Conservation (phyloP, 2,797 vertebrate species). For the Liparis tanakae region DNA sequence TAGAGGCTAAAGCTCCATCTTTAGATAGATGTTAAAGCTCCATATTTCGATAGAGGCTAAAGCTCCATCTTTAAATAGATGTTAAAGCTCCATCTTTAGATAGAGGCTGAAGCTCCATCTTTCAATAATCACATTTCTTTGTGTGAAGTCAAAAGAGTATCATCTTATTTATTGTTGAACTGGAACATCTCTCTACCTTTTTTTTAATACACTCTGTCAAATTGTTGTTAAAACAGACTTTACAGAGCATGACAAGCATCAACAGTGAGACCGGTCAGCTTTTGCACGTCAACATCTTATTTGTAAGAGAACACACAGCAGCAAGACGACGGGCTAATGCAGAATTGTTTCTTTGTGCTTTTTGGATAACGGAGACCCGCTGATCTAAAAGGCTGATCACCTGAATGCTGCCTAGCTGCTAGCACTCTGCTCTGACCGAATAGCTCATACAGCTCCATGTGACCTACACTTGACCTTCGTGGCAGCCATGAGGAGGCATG, state of each 20-base stretch:
- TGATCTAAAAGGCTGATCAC: too few species aligned
- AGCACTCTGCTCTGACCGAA: conserved; percentile 30
- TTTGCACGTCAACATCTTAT: not conserved
- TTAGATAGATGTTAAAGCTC: too few species aligned
- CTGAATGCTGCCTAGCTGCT: conserved; percentile 15
- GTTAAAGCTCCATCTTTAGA: too few species aligned
- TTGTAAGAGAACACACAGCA: not conserved
- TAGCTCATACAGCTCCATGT: conserved; percentile 43
- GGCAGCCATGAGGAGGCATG: conserved; percentile 49
- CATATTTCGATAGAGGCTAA: too few species aligned
- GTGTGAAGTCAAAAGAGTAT: not conserved
- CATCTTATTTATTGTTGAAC: not conserved
- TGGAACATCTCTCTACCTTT: not conserved
- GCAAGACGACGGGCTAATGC: too few species aligned
- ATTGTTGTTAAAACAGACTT: not conserved
- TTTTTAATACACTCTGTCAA: not conserved
- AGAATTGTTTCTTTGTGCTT: too few species aligned
- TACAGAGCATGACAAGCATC: conserved; percentile 6
- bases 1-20: not conserved
- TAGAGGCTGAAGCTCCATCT: not conserved
- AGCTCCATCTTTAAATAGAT: too few species aligned
- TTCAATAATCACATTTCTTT: not conserved
- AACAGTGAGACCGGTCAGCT: not conserved
- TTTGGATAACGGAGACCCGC: too few species aligned
- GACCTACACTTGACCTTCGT: conserved; percentile 66